Evolutionary conservation across 2,888 invertebrate species (phyloP).

Genomic region (Trissoscelio sp.): DNA sequence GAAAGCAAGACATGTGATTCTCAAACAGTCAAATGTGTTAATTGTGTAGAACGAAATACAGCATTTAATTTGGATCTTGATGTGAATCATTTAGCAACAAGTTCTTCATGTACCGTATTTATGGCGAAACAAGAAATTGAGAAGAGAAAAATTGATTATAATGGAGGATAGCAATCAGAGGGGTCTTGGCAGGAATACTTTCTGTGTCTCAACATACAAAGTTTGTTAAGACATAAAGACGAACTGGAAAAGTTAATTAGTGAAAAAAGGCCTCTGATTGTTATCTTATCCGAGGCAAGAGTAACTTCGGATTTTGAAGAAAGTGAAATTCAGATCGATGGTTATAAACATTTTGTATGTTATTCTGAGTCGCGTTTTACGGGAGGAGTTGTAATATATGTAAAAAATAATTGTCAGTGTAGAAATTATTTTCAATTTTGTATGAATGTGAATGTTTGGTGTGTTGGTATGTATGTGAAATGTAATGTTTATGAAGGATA

Average conservation of each 20-base stretch:
- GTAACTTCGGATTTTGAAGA: neutral
- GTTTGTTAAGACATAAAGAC: neutral
- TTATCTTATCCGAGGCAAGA: neutral
- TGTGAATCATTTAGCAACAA: neutral
- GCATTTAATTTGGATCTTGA: constrained; percentile 7
- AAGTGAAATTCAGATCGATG: neutral
- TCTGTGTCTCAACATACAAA: constrained; percentile 1
- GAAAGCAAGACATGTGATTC: constrained; percentile 3
- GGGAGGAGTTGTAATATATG: neutral
- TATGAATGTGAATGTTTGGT: constrained; percentile 10
- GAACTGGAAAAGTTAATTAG: neutral
- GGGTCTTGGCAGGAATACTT: neutral
- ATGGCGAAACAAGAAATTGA: constrained; percentile 6
- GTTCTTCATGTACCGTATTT: neutral
- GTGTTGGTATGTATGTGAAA: neutral
- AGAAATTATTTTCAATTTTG: neutral
- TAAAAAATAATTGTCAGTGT: neutral
- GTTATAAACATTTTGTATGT: neutral
- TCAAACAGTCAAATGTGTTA: neutral
- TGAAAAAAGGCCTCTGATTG: neutral
- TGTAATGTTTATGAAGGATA: constrained; percentile 1
- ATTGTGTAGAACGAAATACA: constrained; percentile 6
- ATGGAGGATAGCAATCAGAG: neutral
- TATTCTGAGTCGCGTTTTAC: neutral
- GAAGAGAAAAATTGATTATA: neutral